Conservation (phyloP, 2,797 vertebrate species). For the Ctenopoma kingsleyae region DNA sequence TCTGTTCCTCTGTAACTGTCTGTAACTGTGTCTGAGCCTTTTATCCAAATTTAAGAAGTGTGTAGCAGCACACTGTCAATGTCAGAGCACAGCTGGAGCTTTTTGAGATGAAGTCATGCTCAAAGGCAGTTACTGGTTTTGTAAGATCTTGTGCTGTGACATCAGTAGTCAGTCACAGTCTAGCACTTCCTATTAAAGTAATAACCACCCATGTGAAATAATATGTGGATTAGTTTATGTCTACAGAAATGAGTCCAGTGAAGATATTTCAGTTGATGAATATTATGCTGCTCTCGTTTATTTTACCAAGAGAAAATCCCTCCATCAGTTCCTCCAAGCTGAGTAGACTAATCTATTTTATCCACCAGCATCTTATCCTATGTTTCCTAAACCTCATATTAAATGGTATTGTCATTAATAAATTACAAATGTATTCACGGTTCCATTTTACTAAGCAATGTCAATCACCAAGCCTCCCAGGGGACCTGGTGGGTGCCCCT, state of each 20-base stretch:
- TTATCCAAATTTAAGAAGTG: constrained; percentile 32
- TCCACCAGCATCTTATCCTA: constrained; percentile 2
- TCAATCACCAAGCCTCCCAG: constrained; percentile 32
- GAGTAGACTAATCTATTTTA: constrained; percentile 38
- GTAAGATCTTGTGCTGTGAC: constrained; percentile 30
- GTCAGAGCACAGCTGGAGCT: constrained; percentile 48
- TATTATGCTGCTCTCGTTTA: constrained; percentile 8
- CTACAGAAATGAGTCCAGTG: constrained; percentile 20
- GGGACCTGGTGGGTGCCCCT: constrained; percentile 30
- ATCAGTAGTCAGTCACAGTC: constrained; percentile 42
- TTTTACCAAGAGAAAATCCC: constrained; percentile 6
- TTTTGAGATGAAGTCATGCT: constrained; percentile 42
- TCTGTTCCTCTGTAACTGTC: constrained; percentile 5
- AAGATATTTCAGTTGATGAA: constrained; percentile 26
- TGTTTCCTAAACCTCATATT: constrained; percentile 11
- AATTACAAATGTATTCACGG: constrained; percentile 45
- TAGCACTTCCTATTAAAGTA: constrained; percentile 34
- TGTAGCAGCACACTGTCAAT: constrained; percentile 32
- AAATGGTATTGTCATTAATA: constrained; percentile 23
- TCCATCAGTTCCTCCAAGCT: constrained; percentile 17
- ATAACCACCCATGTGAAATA: constrained; percentile 38
- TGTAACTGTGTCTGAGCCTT: constrained; percentile 15
- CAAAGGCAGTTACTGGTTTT: constrained; percentile 27
- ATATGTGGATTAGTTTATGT: constrained; percentile 31
- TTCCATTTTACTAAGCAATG: constrained; percentile 20